These are phyloP conservation scores for Meliscaeva auricollis DNA, from an alignment of 2,888 invertebrate species.

Conservation along the genomic window DNA sequence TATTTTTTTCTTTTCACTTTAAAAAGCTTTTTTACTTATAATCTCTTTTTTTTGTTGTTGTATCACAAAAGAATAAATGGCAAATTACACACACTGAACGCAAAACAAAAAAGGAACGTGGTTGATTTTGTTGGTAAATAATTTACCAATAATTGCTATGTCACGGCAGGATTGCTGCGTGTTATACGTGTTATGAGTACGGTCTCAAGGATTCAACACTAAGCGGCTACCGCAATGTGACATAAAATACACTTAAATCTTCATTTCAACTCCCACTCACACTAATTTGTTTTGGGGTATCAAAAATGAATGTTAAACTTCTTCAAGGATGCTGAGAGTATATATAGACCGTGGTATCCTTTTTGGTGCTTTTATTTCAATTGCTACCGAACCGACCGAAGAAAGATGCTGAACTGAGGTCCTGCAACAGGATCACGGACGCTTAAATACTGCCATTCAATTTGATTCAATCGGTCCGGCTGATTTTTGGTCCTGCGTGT, in stretches of 20 bases:
- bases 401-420: constrained; percentile 48
- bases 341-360: background rate
- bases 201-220: constrained; percentile 25
- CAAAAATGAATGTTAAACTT: background rate
- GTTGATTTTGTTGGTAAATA: constrained; percentile 53
- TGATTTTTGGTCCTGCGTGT: constrained; percentile 65
- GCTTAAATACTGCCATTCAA: constrained; percentile 59
- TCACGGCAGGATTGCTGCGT: constrained; percentile 18
- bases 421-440: constrained; percentile 46
- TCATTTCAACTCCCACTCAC: constrained; percentile 11
- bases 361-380: background rate
- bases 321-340: constrained; percentile 15
- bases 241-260: constrained; percentile 57
- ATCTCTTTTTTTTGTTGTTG: constrained; percentile 14
- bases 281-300: background rate
- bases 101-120: constrained; percentile 49
- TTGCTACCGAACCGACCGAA: constrained; percentile 54
- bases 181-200: constrained; percentile 23
- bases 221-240: constrained; percentile 41
- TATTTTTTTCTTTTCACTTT: too few relatives aligned
- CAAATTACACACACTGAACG: too few relatives aligned
- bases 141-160: constrained; percentile 54
- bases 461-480: constrained; percentile 57
- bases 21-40: constrained; percentile 45
- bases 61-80: constrained; percentile 20